These are phyloP conservation scores for Bothrops jararaca DNA, from an alignment of 2,113 vertebrate genomes.

Conservation along the genomic window DNA sequence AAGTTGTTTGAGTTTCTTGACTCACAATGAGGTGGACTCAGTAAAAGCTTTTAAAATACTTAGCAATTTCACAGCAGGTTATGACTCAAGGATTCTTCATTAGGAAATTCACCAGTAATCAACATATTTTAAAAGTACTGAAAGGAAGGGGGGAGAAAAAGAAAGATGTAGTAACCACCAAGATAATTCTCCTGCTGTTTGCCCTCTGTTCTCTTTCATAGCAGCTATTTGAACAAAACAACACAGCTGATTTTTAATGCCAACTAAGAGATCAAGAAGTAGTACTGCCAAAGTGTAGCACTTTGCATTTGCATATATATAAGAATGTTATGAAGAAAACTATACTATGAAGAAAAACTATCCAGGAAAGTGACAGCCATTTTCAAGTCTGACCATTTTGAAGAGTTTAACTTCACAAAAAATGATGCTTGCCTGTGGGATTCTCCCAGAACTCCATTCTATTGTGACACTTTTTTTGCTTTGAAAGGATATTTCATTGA, in stretches of 20 bases:
- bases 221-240: neutral
- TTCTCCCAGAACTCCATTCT: neutral
- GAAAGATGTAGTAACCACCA: neutral
- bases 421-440: neutral
- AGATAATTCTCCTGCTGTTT: neutral
- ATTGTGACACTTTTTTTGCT: no score
- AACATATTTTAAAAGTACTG: neutral
- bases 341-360: neutral
- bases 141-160: neutral
- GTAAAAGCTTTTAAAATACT: slow-evolving; percentile 31
- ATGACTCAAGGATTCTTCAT: slow-evolving; percentile 35
- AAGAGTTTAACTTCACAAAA: neutral
- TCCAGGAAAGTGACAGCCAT: neutral
- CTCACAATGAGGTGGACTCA: neutral
- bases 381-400: neutral
- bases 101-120: slow-evolving; percentile 42
- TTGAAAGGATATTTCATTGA: neutral
- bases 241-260: neutral
- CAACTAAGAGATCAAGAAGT: slow-evolving; percentile 25
- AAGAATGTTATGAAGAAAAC: neutral
- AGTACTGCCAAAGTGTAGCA: neutral
- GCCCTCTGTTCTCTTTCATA: neutral
- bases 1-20: slow-evolving; percentile 9
- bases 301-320: neutral
- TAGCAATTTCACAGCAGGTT: neutral